A percentile compares a stretch with the other conserved stretches of the same genome.
phyloP scores from a whole-genome alignment of 2,797 vertebrate species.

The Leptoclinus maculatus region DNA sequence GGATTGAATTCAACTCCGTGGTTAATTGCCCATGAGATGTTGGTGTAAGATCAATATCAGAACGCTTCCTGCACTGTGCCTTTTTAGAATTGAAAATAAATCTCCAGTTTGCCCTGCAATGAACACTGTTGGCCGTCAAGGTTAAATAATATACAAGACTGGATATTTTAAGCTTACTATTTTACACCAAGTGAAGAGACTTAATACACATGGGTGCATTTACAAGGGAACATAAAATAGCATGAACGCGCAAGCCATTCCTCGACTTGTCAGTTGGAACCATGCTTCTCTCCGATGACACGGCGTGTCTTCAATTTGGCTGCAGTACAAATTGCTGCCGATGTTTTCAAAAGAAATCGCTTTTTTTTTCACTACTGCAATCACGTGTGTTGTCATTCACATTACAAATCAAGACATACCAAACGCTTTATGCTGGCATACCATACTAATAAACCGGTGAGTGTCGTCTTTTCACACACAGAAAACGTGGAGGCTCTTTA shows the following conservation, averaged over 20 bases:
- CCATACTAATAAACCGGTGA: background rate
- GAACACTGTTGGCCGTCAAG: background rate
- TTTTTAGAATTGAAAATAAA: constrained; percentile 21
- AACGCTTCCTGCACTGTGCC: constrained; percentile 1
- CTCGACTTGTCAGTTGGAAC: background rate
- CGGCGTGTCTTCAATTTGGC: background rate
- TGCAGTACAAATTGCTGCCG: background rate
- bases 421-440: background rate
- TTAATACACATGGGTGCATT: background rate
- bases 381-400: background rate
- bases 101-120: constrained; percentile 7
- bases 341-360: background rate
- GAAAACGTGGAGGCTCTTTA: background rate
- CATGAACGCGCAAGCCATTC: background rate
- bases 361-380: background rate
- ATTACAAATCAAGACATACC: background rate
- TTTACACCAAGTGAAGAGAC: background rate
- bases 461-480: background rate
- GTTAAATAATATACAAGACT: constrained; percentile 1
- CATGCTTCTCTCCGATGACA: background rate
- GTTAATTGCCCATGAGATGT: background rate
- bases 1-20: background rate
- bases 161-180: background rate
- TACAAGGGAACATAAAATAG: background rate
- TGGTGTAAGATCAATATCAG: background rate